Percentiles rank a stretch among this genome's conserved stretches.
These are phyloP conservation scores for Dryobates pubescens DNA, from an alignment of 2,797 vertebrate genomes.

Conservation along the genomic window DNA sequence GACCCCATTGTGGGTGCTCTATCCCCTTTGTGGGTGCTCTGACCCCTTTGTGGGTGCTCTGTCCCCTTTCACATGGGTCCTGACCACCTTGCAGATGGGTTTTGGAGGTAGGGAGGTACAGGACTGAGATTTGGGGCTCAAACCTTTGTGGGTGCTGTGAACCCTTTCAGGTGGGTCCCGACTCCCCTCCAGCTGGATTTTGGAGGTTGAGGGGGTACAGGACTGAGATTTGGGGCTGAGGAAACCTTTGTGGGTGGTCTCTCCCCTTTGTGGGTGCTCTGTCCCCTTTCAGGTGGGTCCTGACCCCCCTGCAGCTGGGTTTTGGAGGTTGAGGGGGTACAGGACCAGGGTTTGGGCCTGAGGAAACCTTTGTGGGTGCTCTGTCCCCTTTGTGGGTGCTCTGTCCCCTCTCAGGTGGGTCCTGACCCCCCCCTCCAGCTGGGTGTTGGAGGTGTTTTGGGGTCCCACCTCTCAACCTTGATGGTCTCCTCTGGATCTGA, in stretches of 20 bases:
- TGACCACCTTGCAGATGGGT: no score
- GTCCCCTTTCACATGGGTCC: no score
- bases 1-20: no score
- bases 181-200: no score
- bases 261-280: not conserved
- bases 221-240: not conserved
- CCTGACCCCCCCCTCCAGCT: not conserved
- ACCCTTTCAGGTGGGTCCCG: no score
- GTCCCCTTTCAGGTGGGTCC: not conserved
- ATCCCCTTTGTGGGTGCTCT: no score
- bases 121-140: not conserved
- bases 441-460: not conserved
- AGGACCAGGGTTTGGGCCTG: no score
- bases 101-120: no score
- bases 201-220: no score
- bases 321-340: not conserved
- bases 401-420: not conserved
- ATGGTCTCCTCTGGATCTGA: not conserved
- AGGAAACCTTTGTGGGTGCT: no score
- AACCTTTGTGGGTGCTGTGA: no score
- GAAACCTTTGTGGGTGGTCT: not conserved
- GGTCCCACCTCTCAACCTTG: not conserved
- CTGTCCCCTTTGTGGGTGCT: not conserved
- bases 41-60: no score
- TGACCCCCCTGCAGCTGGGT: not conserved